Conservation (phyloP, 2,888 invertebrate genomes). For the Phragmatobia fuliginosa region DNA sequence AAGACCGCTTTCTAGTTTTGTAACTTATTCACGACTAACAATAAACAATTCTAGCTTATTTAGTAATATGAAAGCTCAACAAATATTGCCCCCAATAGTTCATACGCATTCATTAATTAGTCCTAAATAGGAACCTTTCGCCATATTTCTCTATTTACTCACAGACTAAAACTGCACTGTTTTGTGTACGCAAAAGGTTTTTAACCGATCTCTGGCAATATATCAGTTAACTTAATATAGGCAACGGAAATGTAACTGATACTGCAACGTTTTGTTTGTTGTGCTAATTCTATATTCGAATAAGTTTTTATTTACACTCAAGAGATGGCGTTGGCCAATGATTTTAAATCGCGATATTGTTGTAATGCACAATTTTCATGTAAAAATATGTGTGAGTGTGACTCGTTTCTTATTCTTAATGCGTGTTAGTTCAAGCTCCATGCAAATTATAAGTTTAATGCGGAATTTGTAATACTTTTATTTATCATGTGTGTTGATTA, state of each 20-base stretch:
- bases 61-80: neutral
- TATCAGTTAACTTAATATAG: slow-evolving; percentile 7
- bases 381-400: no score
- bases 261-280: neutral
- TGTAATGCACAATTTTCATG: no score
- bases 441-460: no score
- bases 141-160: slow-evolving; percentile 8
- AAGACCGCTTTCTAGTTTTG: neutral
- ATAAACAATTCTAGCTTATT: neutral
- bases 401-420: no score
- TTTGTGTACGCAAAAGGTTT: slow-evolving; percentile 2
- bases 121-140: neutral
- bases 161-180: neutral
- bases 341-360: no score
- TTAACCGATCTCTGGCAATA: slow-evolving; percentile 4
- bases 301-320: neutral
- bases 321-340: neutral
- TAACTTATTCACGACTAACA: neutral
- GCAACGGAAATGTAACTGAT: slow-evolving; percentile 5
- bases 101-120: slow-evolving; percentile 1
- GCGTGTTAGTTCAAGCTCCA: no score
- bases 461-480: no score
- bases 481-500: no score
- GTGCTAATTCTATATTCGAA: neutral
- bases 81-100: neutral